Percentiles rank a stretch among this genome's conserved stretches.
Conservation (phyloP, 2,888 invertebrate species). For the Drosophila gaucha region DNA sequence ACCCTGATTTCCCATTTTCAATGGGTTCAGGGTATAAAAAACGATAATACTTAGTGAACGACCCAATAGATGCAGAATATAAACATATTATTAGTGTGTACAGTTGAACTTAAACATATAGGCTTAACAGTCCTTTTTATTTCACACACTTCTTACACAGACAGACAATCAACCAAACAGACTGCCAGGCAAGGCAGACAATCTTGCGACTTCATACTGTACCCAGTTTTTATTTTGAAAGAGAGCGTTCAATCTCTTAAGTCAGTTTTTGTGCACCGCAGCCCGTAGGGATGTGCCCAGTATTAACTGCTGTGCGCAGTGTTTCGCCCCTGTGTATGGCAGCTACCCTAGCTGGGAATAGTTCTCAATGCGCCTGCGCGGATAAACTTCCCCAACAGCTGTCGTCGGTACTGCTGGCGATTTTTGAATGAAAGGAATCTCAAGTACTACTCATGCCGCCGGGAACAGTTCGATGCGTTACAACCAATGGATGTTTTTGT, state of each 20-base stretch:
- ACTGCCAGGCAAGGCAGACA: too few relatives aligned
- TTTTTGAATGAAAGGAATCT: slow-evolving; percentile 62
- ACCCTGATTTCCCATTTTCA: too few relatives aligned
- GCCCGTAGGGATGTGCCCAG: slow-evolving; percentile 8
- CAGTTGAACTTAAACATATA: too few relatives aligned
- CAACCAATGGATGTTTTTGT: background rate
- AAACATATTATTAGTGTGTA: too few relatives aligned
- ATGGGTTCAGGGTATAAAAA: too few relatives aligned
- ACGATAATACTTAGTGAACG: too few relatives aligned
- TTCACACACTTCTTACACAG: too few relatives aligned
- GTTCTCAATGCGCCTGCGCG: slow-evolving; percentile 45
- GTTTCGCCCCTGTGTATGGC: background rate
- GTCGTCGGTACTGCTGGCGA: slow-evolving; percentile 7
- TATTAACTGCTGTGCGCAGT: slow-evolving; percentile 9
- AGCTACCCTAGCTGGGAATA: slow-evolving; percentile 22
- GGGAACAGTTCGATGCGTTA: slow-evolving; percentile 39
- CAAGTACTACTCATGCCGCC: slow-evolving; percentile 27
- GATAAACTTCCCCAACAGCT: slow-evolving; percentile 52
- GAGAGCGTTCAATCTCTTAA: slow-evolving; percentile 50
- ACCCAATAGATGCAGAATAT: too few relatives aligned
- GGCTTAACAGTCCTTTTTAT: too few relatives aligned
- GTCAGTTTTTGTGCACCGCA: background rate
- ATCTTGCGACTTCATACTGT: too few relatives aligned
- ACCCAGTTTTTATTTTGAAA: slow-evolving; percentile 32
- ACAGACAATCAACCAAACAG: too few relatives aligned